phyloP scores from a whole-genome alignment of 2,113 vertebrate species.

The Platysteira castanea region DNA sequence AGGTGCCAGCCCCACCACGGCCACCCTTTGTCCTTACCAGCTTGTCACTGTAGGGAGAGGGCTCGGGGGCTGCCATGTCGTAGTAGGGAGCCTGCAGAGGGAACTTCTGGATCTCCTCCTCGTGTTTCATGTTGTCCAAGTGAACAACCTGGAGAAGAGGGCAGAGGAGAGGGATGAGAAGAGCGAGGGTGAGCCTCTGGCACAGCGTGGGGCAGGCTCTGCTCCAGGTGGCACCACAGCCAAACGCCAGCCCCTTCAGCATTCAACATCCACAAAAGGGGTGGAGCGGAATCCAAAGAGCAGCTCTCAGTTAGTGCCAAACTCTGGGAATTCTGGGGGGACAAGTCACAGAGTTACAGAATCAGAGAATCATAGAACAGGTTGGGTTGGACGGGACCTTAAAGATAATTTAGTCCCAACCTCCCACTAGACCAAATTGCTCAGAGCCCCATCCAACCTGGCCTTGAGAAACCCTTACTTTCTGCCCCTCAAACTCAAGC shows the following conservation, averaged over 20 bases:
- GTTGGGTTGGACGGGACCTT: neutral
- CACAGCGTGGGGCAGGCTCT: neutral
- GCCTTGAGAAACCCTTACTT: neutral
- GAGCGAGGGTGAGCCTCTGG: neutral
- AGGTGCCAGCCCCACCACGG: neutral
- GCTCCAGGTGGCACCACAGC: neutral
- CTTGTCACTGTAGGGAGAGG: conserved; percentile 79
- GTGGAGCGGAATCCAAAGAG: neutral
- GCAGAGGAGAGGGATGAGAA: neutral
- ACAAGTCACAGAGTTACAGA: neutral
- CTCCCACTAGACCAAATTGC: neutral
- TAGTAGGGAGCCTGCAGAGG: conserved; percentile 85
- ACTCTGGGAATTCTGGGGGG: neutral
- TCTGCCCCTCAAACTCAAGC: neutral
- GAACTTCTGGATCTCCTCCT: conserved; percentile 83
- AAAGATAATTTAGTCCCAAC: neutral
- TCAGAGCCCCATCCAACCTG: neutral
- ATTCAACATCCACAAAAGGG: neutral
- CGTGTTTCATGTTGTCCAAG: conserved; percentile 76
- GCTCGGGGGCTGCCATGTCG: conserved; percentile 82
- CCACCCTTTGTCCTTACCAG: conserved; percentile 76
- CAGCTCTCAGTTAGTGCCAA: neutral
- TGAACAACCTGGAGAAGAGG: conserved; percentile 79
- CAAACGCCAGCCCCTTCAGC: neutral
- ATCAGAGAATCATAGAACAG: neutral